Conservation (phyloP, 2,888 invertebrate genomes). For the Creontiades dilutus region DNA sequence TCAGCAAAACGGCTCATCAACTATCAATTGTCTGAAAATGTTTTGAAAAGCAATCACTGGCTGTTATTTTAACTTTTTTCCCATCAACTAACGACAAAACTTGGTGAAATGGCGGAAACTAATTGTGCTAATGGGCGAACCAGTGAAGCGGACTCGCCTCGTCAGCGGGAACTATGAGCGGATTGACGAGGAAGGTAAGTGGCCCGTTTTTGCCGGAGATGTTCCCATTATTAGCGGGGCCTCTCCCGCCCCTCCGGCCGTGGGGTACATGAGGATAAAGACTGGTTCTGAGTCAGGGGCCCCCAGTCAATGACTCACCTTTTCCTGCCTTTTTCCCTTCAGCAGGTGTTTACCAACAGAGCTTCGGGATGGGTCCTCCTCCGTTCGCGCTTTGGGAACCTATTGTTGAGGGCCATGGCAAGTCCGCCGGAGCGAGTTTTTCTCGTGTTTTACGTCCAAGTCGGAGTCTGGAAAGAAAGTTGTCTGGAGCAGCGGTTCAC, state of each 20-base stretch:
- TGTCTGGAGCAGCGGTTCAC: no score
- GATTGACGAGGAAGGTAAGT: background rate
- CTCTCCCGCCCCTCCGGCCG: background rate
- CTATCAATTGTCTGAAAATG: background rate
- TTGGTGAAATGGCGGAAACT: background rate
- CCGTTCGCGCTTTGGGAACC: slow-evolving; percentile 10
- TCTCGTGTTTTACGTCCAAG: background rate
- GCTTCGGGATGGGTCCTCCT: background rate
- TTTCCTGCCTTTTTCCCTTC: slow-evolving; percentile 40
- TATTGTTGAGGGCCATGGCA: background rate
- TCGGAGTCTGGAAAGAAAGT: no score
- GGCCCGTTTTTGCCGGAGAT: slow-evolving; percentile 46
- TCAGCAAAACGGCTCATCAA: background rate
- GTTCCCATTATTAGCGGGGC: slow-evolving; percentile 64
- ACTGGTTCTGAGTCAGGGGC: slow-evolving; percentile 66
- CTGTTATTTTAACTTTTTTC: no score
- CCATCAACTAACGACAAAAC: background rate
- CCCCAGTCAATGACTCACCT: slow-evolving; percentile 64
- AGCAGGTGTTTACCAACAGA: slow-evolving; percentile 63
- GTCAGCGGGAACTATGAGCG: background rate
- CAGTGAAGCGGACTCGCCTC: slow-evolving; percentile 27
- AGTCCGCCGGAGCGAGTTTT: background rate
- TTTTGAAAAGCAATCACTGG: background rate
- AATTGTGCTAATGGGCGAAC: slow-evolving; percentile 56
- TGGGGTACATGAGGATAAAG: slow-evolving; percentile 29